phyloP scores from a whole-genome alignment of 2,113 vertebrate species.

The Naja naja region DNA sequence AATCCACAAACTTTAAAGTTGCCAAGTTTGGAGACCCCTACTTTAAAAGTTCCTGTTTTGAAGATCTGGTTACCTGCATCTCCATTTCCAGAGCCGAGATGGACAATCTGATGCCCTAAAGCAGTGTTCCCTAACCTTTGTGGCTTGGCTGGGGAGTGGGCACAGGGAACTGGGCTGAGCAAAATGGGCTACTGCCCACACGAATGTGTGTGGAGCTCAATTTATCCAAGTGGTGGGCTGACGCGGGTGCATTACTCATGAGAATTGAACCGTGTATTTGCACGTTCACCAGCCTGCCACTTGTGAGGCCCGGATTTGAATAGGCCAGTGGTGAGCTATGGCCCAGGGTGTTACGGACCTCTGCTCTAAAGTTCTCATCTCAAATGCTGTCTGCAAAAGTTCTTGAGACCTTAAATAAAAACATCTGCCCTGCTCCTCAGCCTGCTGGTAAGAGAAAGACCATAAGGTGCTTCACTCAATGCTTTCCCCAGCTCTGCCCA shows the following conservation, averaged over 20 bases:
- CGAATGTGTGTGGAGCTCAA: too few relatives aligned
- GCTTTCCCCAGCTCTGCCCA: not conserved
- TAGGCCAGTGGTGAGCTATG: too few relatives aligned
- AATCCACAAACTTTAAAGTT: too few relatives aligned
- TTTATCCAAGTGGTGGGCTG: too few relatives aligned
- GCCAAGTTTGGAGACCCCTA: too few relatives aligned
- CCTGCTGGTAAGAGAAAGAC: not conserved
- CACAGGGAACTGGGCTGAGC: too few relatives aligned
- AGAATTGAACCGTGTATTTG: rapidly evolving
- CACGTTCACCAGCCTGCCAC: too few relatives aligned
- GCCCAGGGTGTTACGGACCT: too few relatives aligned
- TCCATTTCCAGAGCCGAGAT: not conserved
- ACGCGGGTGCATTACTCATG: too few relatives aligned
- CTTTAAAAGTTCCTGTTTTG: not conserved
- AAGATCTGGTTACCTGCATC: not conserved
- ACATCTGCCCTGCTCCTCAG: not conserved
- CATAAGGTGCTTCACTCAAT: not conserved
- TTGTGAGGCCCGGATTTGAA: too few relatives aligned
- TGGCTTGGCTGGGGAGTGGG: too few relatives aligned
- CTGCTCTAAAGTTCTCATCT: not conserved
- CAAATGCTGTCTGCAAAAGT: not conserved
- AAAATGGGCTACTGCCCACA: too few relatives aligned
- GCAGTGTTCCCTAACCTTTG: not conserved
- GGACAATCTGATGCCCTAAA: not conserved
- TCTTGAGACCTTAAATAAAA: not conserved